phyloP scores from a whole-genome alignment of 2,888 invertebrate genomes.

The Trissolcus japonicus region DNA sequence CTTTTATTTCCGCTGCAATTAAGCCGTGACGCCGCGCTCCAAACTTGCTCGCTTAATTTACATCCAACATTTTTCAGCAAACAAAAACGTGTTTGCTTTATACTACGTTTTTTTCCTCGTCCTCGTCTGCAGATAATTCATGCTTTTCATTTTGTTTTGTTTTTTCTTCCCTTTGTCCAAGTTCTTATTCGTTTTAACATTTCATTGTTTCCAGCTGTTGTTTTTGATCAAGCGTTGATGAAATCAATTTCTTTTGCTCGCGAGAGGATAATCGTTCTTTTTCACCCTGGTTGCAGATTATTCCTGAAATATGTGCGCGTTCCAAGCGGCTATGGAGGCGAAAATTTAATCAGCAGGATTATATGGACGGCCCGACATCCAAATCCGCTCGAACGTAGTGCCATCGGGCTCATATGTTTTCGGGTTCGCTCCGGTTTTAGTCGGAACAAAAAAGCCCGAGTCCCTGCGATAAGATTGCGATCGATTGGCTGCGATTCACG shows the following conservation, averaged over 20 bases:
- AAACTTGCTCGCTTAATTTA: conserved; percentile 35
- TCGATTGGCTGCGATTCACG: conserved; percentile 13
- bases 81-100: too few species aligned
- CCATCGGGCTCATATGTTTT: conserved; percentile 30
- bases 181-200: too few species aligned
- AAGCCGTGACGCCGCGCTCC: conserved; percentile 19
- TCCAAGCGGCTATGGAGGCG: neutral
- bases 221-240: too few species aligned
- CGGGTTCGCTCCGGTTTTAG: conserved; percentile 24
- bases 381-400: conserved; percentile 28
- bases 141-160: too few species aligned
- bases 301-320: too few species aligned
- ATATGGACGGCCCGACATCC: conserved; percentile 15
- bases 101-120: neutral
- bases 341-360: conserved; percentile 49
- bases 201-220: too few species aligned
- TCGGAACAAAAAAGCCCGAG: conserved; percentile 21
- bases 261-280: too few species aligned
- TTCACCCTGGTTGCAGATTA: too few species aligned
- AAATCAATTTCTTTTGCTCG: too few species aligned
- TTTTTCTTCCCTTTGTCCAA: too few species aligned
- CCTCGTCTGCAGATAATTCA: neutral
- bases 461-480: conserved; percentile 20
- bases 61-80: conserved; percentile 21
- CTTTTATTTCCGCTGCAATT: conserved; percentile 44